These are phyloP conservation scores for Thelaira solivaga DNA, from an alignment of 2,888 invertebrate species.

Conservation along the genomic window DNA sequence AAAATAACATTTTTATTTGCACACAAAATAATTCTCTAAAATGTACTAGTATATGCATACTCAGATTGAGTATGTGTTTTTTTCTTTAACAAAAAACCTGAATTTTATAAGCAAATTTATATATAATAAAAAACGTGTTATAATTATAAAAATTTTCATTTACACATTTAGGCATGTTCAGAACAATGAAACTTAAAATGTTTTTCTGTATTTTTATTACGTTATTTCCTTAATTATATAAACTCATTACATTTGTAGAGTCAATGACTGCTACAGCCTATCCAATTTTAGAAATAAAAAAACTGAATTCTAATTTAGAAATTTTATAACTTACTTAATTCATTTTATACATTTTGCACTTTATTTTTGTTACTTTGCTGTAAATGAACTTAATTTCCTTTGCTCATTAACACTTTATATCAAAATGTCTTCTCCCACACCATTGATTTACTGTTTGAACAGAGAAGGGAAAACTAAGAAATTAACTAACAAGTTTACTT, in stretches of 20 bases:
- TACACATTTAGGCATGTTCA: background rate
- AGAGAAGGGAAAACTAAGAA: background rate
- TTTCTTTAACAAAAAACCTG: background rate
- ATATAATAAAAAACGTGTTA: slow-evolving; percentile 33
- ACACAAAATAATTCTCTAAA: slow-evolving; percentile 8
- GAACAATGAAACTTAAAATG: background rate
- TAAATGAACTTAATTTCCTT: slow-evolving; percentile 61
- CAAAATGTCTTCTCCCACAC: slow-evolving; percentile 11
- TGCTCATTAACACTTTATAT: slow-evolving; percentile 57
- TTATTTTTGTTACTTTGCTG: slow-evolving; percentile 5
- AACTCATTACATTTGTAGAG: background rate
- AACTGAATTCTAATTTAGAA: slow-evolving; percentile 42
- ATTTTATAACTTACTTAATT: slow-evolving; percentile 28
- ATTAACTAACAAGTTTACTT: background rate
- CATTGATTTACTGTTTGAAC: slow-evolving; percentile 14
- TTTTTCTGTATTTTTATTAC: slow-evolving; percentile 17
- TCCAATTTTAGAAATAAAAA: slow-evolving; percentile 16
- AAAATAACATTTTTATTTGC: slow-evolving; percentile 41
- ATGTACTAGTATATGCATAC: background rate
- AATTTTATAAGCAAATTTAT: background rate
- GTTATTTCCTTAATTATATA: slow-evolving; percentile 46
- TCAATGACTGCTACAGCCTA: background rate
- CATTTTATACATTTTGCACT: background rate
- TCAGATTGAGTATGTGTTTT: background rate
- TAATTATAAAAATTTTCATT: slow-evolving; percentile 50